A percentile compares a stretch with the other conserved stretches of the same genome.
phyloP scores from a whole-genome alignment of 2,888 invertebrate species.

The Argynnis bischoffii region DNA sequence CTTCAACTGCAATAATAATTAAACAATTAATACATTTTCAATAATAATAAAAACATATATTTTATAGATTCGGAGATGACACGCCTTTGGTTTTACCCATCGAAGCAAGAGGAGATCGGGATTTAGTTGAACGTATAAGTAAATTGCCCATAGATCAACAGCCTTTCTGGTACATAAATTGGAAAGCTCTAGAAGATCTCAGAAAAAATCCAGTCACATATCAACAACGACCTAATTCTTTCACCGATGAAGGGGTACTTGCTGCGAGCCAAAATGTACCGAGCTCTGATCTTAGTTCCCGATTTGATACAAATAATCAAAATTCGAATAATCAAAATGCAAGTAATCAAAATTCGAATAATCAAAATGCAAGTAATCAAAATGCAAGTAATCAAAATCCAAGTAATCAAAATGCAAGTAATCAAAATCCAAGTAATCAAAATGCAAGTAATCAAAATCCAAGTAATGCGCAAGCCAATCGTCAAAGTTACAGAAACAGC shows the following conservation, averaged over 20 bases:
- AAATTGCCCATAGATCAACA: conserved; percentile 85
- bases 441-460: neutral
- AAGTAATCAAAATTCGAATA: neutral
- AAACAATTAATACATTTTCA: neutral
- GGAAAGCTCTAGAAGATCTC: conserved; percentile 84
- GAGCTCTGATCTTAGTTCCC: conserved; percentile 24
- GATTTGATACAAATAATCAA: conserved; percentile 23
- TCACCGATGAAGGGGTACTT: conserved; percentile 43
- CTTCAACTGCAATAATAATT: neutral
- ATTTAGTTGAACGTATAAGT: conserved; percentile 84
- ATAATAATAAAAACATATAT: neutral
- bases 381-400: neutral
- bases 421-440: neutral
- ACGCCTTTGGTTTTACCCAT: conserved; percentile 71
- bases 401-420: neutral
- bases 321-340: conserved; percentile 1
- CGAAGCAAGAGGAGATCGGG: conserved; percentile 85
- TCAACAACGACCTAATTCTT: conserved; percentile 60
- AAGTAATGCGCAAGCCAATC: neutral
- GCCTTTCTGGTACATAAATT: conserved; percentile 89
- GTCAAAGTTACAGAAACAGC: conserved; percentile 1
- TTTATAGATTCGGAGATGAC: conserved; percentile 64
- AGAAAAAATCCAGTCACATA: conserved; percentile 70
- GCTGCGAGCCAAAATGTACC: conserved; percentile 6
- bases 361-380: neutral